A percentile compares a stretch with the other conserved stretches of the same genome.
These are phyloP conservation scores for Dicaeum eximium DNA, from an alignment of 2,113 vertebrate genomes.

Conservation along the genomic window DNA sequence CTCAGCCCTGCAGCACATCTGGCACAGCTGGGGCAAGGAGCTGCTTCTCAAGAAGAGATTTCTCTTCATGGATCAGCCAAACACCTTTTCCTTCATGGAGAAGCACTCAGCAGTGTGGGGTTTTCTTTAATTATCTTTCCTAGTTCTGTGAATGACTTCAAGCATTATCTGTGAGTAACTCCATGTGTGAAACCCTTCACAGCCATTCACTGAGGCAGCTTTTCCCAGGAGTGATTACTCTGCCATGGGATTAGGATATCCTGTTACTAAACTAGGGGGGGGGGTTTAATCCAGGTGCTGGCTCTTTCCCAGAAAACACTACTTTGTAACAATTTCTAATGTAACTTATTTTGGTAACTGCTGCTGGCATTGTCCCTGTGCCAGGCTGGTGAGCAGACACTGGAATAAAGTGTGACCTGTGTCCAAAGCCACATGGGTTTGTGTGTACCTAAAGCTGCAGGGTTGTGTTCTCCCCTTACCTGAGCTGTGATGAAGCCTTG, in stretches of 20 bases:
- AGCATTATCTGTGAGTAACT: neutral
- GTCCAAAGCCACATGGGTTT: neutral
- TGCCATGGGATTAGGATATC: neutral
- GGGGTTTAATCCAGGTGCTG: neutral
- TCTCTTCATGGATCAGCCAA: neutral
- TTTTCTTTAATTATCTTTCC: neutral
- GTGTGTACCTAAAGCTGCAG: neutral
- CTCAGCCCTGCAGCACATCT: neutral
- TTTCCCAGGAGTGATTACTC: neutral
- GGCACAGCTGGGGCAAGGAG: neutral
- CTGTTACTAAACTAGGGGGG: neutral
- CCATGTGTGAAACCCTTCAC: neutral
- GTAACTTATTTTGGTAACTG: neutral
- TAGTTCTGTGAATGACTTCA: neutral
- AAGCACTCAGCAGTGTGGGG: neutral
- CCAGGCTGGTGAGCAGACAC: neutral
- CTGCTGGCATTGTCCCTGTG: neutral
- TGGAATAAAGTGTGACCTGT: neutral
- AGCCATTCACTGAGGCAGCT: neutral
- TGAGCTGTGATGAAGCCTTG: too few relatives aligned
- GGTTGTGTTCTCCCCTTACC: accelerated
- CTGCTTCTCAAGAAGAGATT: neutral
- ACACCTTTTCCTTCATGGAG: neutral
- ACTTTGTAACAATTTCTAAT: neutral
- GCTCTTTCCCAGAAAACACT: neutral